Conservation (phyloP, 37 sponge, comb jelly and placozoan species). For the Amphimedon queenslandica region DNA sequence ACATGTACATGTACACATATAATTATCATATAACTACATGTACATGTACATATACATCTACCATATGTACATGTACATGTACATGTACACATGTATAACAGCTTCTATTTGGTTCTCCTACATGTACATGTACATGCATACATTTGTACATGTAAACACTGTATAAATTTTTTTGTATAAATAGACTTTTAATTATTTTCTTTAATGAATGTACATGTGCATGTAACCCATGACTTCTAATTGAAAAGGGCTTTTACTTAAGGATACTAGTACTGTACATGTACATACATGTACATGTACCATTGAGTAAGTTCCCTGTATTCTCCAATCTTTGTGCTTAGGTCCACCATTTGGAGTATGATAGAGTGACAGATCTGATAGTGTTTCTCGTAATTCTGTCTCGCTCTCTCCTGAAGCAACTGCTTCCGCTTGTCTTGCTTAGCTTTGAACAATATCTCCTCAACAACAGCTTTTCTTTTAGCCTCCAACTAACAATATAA, state of each 20-base stretch:
- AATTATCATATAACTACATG: too few relatives aligned
- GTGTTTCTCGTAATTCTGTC: slow-evolving; percentile 51
- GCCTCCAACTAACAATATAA: background rate
- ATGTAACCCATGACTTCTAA: background rate
- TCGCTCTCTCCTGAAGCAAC: slow-evolving; percentile 39
- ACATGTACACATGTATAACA: slow-evolving; percentile 7
- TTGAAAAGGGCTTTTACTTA: background rate
- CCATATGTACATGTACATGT: background rate
- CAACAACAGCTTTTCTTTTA: background rate
- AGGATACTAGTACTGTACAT: background rate
- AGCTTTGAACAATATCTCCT: slow-evolving; percentile 37
- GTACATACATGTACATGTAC: slow-evolving; percentile 21
- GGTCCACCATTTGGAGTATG: slow-evolving; percentile 68
- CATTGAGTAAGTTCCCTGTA: slow-evolving; percentile 74
- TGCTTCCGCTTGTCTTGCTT: slow-evolving; percentile 47
- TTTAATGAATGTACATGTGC: background rate
- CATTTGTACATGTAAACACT: background rate
- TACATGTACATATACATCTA: too few relatives aligned
- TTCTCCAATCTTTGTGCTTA: slow-evolving; percentile 60
- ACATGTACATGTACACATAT: too few relatives aligned
- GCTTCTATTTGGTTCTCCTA: too few relatives aligned
- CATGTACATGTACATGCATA: background rate
- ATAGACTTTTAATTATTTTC: too few relatives aligned
- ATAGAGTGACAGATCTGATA: slow-evolving; percentile 49
- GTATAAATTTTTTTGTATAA: too few relatives aligned